Conservation (phyloP, 2,888 invertebrate genomes). For the Empis stercorea region DNA sequence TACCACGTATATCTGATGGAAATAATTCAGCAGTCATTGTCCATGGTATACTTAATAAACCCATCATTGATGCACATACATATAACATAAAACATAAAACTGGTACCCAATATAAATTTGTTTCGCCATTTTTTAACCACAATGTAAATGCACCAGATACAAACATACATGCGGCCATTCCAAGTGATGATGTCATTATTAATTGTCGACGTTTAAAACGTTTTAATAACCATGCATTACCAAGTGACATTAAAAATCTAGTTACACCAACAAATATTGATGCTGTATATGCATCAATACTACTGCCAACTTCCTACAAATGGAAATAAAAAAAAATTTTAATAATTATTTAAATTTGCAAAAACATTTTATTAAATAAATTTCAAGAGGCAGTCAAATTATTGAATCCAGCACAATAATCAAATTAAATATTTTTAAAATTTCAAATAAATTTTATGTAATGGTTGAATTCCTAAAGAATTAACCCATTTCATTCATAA, state of each 20-base stretch:
- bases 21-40: conserved; percentile 53
- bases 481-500: no score
- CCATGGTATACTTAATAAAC: conserved; percentile 48
- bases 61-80: conserved; percentile 46
- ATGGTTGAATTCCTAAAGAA: no score
- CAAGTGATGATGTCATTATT: conserved; percentile 40
- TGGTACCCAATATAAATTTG: conserved; percentile 36
- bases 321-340: conserved; percentile 10
- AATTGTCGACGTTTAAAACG: conserved; percentile 41
- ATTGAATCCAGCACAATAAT: no score
- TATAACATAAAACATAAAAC: conserved; percentile 41
- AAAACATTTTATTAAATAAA: background rate
- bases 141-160: conserved; percentile 43
- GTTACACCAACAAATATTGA: conserved; percentile 45
- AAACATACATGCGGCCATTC: conserved; percentile 44
- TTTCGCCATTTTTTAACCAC: conserved; percentile 34
- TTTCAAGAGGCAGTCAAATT: no score
- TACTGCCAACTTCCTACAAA: conserved; percentile 39
- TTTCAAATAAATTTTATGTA: no score
- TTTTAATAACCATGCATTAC: conserved; percentile 42
- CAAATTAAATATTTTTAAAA: no score
- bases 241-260: conserved; percentile 43
- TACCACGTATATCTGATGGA: conserved; percentile 45
- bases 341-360: background rate
- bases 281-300: conserved; percentile 40